These are phyloP conservation scores for Spodoptera littoralis DNA, from an alignment of 2,888 invertebrate species.

Conservation along the genomic window DNA sequence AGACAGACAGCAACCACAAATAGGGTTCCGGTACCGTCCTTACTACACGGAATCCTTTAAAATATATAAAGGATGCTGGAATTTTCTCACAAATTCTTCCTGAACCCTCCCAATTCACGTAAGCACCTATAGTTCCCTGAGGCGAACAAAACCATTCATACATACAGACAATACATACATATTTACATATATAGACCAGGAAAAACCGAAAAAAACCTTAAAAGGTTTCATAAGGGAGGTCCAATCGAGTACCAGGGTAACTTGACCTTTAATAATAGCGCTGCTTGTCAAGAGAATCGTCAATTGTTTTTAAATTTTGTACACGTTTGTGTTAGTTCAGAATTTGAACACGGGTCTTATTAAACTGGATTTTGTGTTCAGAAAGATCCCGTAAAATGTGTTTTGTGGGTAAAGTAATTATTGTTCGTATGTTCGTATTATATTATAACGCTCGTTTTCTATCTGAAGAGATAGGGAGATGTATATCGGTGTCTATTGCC, in stretches of 20 bases:
- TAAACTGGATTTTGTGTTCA: conserved; percentile 13
- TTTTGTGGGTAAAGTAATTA: conserved; percentile 45
- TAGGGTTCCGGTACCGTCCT: too few species aligned
- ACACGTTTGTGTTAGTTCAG: conserved; percentile 9
- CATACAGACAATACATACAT: conserved; percentile 19
- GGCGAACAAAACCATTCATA: conserved; percentile 21
- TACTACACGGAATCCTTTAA: neutral
- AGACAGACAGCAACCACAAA: too few species aligned
- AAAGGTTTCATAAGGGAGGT: conserved; percentile 53
- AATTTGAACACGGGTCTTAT: conserved; percentile 2
- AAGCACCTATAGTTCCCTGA: conserved; percentile 2
- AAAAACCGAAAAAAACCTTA: conserved; percentile 55
- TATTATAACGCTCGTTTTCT: too few species aligned
- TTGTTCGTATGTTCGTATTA: conserved; percentile 14
- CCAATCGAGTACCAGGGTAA: conserved; percentile 32
- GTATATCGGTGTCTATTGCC: too few species aligned
- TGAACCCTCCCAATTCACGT: conserved; percentile 6
- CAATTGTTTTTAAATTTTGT: conserved; percentile 7
- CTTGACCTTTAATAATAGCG: conserved; percentile 13
- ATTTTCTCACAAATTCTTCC: conserved; percentile 7
- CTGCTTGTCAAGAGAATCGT: conserved; percentile 3
- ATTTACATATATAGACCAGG: conserved; percentile 39
- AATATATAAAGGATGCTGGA: conserved; percentile 1
- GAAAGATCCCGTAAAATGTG: conserved; percentile 48
- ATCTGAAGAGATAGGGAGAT: too few species aligned